Base-by-base conservation (phyloP, 2,113 vertebrate species). In the Trogon surrucura region DNA sequence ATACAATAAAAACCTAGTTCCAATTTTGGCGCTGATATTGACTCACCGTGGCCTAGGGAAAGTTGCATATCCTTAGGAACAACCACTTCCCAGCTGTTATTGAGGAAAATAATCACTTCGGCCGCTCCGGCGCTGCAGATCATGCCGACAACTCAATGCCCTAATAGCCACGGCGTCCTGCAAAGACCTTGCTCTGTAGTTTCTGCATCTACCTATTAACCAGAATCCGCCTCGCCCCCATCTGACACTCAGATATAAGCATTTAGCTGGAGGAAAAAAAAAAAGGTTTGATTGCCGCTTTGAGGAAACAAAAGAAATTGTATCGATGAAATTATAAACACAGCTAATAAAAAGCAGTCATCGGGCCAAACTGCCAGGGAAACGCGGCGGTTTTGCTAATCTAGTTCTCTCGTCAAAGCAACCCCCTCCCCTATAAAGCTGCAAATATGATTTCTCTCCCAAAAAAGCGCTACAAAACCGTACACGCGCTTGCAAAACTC, bases 331-430 rank as follows among this genome's bases (percentile, higher is more conserved):
- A 93, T 91, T 22, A 85, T 89, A 64, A 73, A 60, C 53, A 70
- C 65, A 67, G 80, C 56, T 62, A 91, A 95, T 91, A 81, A 94
- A 96, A 93, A 70, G 91, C 87, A 96, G 80, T 64, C 91, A 72
- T 44, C 81, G 77, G 87, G 62, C 91, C 67, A 17, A 92, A 77
- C 11, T 85, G 78, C 84, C 53, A 18, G 30, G 0, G 16, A 83
- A 85, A 53, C 80, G 51, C 73, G 10, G 22, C 2, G 58, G n/a
- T 17, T 81, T 20, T 17, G 78, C 74, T 93, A 3, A 16, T 56
- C 47, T 22, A 2, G 6, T 17, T 57, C 67, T 66, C 25, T 11
- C 32, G 34, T 74, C 83, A 94, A 79, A 91, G 48, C 61, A 17
- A 51, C 14, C 69, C 73, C 41, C 67, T 47, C 78, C n/a, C 66